phyloP scores from a whole-genome alignment of 2,888 invertebrate genomes.

The Stenotaenia linearis region DNA sequence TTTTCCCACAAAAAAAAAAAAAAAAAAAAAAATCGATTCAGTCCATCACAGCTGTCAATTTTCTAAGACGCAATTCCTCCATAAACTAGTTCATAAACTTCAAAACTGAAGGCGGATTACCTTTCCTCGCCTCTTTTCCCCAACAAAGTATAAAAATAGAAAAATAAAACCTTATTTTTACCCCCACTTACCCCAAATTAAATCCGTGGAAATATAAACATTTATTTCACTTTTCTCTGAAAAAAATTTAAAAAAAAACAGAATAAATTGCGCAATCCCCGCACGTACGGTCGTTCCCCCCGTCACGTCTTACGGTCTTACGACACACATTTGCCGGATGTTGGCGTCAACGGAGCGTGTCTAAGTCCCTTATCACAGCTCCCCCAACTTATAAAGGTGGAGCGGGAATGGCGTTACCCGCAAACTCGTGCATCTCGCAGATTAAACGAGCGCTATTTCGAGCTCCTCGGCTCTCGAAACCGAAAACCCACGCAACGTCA shows the following conservation, averaged over 20 bases:
- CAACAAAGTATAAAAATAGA: neutral
- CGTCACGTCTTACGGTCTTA: constrained; percentile 2
- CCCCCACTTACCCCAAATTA: neutral
- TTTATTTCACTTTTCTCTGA: neutral
- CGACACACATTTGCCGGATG: neutral
- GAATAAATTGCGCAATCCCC: neutral
- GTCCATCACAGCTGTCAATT: neutral
- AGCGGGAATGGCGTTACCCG: neutral
- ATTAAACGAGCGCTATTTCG: neutral
- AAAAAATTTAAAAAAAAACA: neutral
- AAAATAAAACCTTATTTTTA: neutral
- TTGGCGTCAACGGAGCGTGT: neutral
- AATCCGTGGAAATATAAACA: neutral
- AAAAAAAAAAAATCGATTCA: neutral
- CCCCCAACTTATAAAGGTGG: neutral
- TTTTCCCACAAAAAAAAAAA: neutral
- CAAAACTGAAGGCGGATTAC: neutral
- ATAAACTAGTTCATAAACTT: neutral
- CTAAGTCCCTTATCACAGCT: neutral
- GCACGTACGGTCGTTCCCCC: neutral
- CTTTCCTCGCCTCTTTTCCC: no score
- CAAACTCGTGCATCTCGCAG: neutral
- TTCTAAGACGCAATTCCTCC: neutral
- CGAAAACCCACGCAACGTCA: neutral
- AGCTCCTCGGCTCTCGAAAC: neutral